Evolutionary conservation across 2,888 invertebrate species (phyloP).

Genomic region (Amphipoea lucens): DNA sequence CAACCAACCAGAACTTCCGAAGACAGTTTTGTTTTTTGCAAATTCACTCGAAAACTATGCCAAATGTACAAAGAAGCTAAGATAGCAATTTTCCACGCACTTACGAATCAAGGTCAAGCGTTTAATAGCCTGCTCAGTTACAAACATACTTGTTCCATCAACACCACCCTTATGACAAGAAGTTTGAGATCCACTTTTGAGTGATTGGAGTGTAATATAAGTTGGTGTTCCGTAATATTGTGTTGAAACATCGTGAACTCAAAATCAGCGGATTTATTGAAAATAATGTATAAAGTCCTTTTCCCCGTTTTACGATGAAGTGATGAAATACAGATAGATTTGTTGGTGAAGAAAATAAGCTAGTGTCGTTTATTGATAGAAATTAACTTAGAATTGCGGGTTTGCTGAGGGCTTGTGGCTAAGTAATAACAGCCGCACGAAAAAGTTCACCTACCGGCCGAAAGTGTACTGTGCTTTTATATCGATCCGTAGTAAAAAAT

Average conservation of each 20-base stretch:
- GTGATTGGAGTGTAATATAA: neutral
- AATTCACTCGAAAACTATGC: conserved; percentile 52
- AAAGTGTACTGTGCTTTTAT: too few relatives aligned
- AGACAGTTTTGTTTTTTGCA: conserved; percentile 44
- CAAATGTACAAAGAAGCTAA: conserved; percentile 57
- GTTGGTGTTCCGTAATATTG: conserved; percentile 56
- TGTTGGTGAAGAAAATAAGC: conserved; percentile 35
- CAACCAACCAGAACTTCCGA: neutral
- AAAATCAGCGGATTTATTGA: conserved; percentile 56
- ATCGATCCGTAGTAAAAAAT: too few relatives aligned
- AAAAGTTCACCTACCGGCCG: too few relatives aligned
- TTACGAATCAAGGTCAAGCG: conserved; percentile 61
- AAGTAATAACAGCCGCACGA: neutral
- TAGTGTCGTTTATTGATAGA: conserved; percentile 21
- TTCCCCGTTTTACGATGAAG: conserved; percentile 40
- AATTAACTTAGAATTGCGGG: neutral
- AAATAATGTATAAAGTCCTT: conserved; percentile 59
- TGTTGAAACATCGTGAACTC: conserved; percentile 57
- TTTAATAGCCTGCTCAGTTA: conserved; percentile 33
- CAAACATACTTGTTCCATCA: neutral
- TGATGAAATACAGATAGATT: conserved; percentile 49
- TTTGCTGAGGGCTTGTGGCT: neutral
- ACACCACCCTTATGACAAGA: neutral
- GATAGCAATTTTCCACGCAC: conserved; percentile 65
- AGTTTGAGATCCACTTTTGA: neutral